Evolutionary conservation across 2,113 vertebrate genomes (phyloP), one percentile per base, ranked within the genome.

Genomic region (Suncus etruscus): DNA sequence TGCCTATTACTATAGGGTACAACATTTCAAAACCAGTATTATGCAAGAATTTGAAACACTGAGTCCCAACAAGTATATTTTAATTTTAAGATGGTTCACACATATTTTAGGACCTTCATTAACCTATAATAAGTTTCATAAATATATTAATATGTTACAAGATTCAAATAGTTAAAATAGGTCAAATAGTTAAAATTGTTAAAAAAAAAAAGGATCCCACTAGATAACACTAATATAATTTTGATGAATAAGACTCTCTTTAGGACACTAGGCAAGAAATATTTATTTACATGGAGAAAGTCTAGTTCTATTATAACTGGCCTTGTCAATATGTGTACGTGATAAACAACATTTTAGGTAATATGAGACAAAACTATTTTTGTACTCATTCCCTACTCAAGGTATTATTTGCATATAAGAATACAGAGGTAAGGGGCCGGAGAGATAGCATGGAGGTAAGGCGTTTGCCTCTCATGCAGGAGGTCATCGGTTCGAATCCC

Each of bases 31-130:
- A 78, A 51, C 51, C 85, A n/a, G 0, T 15, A 63, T 1, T 75
- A 27, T 25, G 20, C 12, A 78, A 63, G 51, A 86, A 82, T 84
- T 61, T 80, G 2, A 68, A 85, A 74, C 2, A 47, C 5, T 78
- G n/a, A 85, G 63, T 72, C 29, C 29, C 66, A 39, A 14, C 15
- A 87, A 89, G 80, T 1, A 83, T 45, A 83, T 48, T 61, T 68
- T 61, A 68, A 72, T 87, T 79, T 87, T 90, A 32, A 83, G 76
- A 88, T 81, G 8, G 11, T 47, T 89, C 20, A 85, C 73, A 65
- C 4, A 22, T 32, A 51, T 58, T 68, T 77, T 58, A 86, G 16
- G n/a, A 50, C 3, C 70, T 31, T 77, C 58, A 83, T 0, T 77
- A 82, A 54, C 11, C 22, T 11, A 83, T n/a, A 18, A 11, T 72